These are phyloP conservation scores for Emmelina monodactyla DNA, from an alignment of 2,888 invertebrate species.

Conservation along the genomic window DNA sequence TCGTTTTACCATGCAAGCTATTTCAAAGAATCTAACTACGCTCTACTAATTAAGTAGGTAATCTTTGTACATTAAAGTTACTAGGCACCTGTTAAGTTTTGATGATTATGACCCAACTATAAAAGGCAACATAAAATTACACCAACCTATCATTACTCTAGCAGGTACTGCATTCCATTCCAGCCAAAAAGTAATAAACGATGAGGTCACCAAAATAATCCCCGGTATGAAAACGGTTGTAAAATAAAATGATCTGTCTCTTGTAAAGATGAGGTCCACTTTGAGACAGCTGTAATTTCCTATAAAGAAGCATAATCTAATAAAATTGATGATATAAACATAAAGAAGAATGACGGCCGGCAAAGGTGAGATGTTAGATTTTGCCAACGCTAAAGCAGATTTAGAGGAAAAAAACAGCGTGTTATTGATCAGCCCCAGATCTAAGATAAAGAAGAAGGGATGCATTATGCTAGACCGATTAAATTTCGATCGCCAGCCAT, in stretches of 20 bases:
- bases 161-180: constrained; percentile 98
- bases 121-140: constrained; percentile 23
- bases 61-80: no score
- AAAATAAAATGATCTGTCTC: constrained; percentile 96
- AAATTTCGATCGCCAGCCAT: constrained; percentile 42
- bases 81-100: no score
- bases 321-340: constrained; percentile 25
- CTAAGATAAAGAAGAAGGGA: constrained; percentile 38
- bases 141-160: constrained; percentile 94
- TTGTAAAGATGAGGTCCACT: constrained; percentile 92
- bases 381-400: constrained; percentile 37
- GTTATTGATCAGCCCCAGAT: constrained; percentile 51
- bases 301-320: constrained; percentile 66
- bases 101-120: constrained; percentile 6
- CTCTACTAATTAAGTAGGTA: no score
- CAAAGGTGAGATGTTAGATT: constrained; percentile 22
- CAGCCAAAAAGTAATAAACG: constrained; percentile 97
- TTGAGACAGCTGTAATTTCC: constrained; percentile 96
- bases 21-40: no score
- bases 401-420: constrained; percentile 46
- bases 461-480: constrained; percentile 46
- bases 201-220: constrained; percentile 94
- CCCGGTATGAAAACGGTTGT: constrained; percentile 97
- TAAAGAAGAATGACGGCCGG: neutral
- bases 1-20: no score